These are phyloP conservation scores for Caenorhabditis zanzibari DNA, from an alignment of 2,888 invertebrate species.

Conservation along the genomic window DNA sequence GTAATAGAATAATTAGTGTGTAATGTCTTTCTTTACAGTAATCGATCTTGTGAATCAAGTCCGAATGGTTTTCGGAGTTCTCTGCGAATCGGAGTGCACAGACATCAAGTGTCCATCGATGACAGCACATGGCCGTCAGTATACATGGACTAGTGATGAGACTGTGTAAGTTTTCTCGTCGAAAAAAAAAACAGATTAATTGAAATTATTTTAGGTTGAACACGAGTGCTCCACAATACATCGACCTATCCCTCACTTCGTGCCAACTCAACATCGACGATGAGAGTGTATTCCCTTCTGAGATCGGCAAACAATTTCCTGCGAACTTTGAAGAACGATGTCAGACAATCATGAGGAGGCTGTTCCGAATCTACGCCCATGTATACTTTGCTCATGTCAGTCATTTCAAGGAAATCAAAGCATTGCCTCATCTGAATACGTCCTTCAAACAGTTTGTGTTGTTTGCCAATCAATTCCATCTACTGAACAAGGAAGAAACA, in stretches of 20 bases:
- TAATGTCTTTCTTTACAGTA: constrained; percentile 60
- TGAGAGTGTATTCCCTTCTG: constrained; percentile 89
- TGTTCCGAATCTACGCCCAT: constrained; percentile 99
- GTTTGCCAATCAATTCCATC: constrained; percentile 70
- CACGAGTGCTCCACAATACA: constrained; percentile 87
- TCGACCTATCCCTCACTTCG: constrained; percentile 99
- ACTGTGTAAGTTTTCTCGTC: constrained; percentile 87
- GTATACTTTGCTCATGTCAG: constrained; percentile 99
- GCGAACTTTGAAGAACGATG: constrained; percentile 88
- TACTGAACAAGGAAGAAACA: constrained; percentile 64
- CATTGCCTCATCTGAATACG: constrained; percentile 73
- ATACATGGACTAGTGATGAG: constrained; percentile 99
- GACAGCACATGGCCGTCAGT: constrained; percentile 99
- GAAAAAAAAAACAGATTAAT: background rate
- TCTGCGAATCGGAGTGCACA: constrained; percentile 93
- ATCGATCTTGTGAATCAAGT: constrained; percentile 88
- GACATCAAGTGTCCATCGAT: constrained; percentile 90
- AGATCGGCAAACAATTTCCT: constrained; percentile 78
- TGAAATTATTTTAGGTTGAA: constrained; percentile 51
- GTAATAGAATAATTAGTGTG: background rate
- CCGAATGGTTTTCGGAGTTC: constrained; percentile 99
- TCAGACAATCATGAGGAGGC: constrained; percentile 96
- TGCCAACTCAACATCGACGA: constrained; percentile 99
- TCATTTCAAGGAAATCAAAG: constrained; percentile 67
- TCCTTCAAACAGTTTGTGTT: constrained; percentile 74